Conservation (phyloP, 2,888 invertebrate genomes). For the Physocephala rufipes region DNA sequence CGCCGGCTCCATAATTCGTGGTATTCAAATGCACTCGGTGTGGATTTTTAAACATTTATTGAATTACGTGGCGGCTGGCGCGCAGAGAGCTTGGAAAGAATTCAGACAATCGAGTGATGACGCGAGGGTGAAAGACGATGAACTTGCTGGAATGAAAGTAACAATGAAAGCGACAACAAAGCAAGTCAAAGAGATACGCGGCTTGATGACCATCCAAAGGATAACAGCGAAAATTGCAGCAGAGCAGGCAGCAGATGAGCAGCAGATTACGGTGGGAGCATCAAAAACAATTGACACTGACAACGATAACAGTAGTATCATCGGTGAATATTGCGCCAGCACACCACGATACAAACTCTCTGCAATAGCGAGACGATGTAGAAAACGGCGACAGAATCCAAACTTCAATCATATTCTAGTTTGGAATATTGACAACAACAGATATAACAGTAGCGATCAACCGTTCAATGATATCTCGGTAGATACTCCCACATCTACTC, state of each 20-base stretch:
- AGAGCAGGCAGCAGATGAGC: neutral
- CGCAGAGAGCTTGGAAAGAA: neutral
- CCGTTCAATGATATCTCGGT: no score
- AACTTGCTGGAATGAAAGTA: neutral
- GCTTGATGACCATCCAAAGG: neutral
- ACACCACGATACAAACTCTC: conserved; percentile 1
- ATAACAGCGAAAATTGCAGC: neutral
- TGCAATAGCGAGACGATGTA: neutral
- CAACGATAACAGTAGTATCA: conserved; percentile 9
- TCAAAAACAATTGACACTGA: neutral
- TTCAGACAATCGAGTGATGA: neutral
- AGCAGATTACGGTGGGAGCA: neutral
- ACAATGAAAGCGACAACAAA: neutral
- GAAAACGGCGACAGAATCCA: conserved; percentile 9
- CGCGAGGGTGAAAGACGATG: conserved; percentile 20
- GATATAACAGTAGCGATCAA: neutral
- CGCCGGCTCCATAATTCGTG: conserved; percentile 62
- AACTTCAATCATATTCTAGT: neutral
- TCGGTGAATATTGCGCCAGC: neutral
- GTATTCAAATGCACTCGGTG: conserved; percentile 65
- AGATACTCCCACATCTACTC: neutral
- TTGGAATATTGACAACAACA: neutral
- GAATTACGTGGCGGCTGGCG: conserved; percentile 49
- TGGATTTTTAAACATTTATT: conserved; percentile 64
- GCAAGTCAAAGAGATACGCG: neutral